Evolutionary conservation across 2,888 invertebrate genomes (phyloP), one percentile per base, ranked within the genome.

Genomic region (Pyrocoelia pectoralis): DNA sequence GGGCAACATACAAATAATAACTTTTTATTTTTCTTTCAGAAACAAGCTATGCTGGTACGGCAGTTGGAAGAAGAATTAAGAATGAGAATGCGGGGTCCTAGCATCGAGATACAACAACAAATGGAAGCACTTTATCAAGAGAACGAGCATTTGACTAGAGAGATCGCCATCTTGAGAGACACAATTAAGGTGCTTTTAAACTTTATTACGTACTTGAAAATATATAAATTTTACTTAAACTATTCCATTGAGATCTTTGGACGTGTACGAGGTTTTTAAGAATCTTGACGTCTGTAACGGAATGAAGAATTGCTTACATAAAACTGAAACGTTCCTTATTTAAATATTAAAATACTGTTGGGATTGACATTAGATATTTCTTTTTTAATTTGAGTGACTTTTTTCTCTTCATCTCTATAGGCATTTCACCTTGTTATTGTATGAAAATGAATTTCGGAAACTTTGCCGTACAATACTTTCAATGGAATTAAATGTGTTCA

Each of bases 41-140:
- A 96, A 92, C 95, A 96, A 92, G 93, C 94, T 55, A 93, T 95
- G 90, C 85, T 96, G 80, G 95, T 97, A 62, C 88, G 96, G 33
- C 96, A 97, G 81, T 83, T 97, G 73, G 96, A 97, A 82, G 96
- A 96, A 80, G 96, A 97, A 83, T 84, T 97, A 61, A 85, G 95
- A 76, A 85, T 94, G 83, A 86, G 95, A 73, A 91, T 94, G 90
- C 86, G 95, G 29, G 94, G 93, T 69, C 95, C 95, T 1, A 94
- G 93, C 77, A 89, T 95, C 69, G 96, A 96, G 82, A 86, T 95
- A 79, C 95, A 95, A 79, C 93, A 94, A 79, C 96, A 97, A 83
- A 88, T 97, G 84, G 94, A 97, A 82, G 91, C 92, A 54, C 85
- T 97, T 68, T 95, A 92, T 81, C 90, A 92, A 51, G 97, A 97